Evolutionary conservation across 2,888 invertebrate genomes (phyloP).

Genomic region (Ophonus ardosiacus): DNA sequence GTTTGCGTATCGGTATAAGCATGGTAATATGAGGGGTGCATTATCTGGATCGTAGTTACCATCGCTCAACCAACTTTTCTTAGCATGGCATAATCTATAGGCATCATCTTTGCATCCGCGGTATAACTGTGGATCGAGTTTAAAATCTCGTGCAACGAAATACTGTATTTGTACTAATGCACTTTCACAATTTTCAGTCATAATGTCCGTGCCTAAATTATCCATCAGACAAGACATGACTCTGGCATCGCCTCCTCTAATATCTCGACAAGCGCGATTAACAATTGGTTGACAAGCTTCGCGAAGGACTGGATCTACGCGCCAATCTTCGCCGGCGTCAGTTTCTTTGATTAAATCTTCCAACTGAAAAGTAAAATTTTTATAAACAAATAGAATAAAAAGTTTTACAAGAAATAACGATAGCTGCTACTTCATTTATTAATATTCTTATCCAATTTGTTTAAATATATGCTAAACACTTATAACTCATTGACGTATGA

Average conservation of each 20-base stretch:
- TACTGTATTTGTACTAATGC: constrained; percentile 97
- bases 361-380: constrained; percentile 76
- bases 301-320: constrained; percentile 93
- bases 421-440: too few species aligned
- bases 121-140: constrained; percentile 92
- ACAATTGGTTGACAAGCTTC: constrained; percentile 93
- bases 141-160: constrained; percentile 96
- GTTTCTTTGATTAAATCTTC: constrained; percentile 90
- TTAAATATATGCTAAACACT: too few species aligned
- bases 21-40: constrained; percentile 92
- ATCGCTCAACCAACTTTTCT: constrained; percentile 84
- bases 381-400: too few species aligned
- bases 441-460: too few species aligned
- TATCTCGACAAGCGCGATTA: constrained; percentile 85
- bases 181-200: constrained; percentile 93
- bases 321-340: constrained; percentile 97
- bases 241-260: constrained; percentile 86
- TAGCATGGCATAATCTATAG: constrained; percentile 87
- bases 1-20: constrained; percentile 88
- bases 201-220: constrained; percentile 86
- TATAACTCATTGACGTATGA: too few species aligned
- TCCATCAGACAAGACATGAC: constrained; percentile 97
- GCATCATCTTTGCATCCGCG: constrained; percentile 94
- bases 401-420: too few species aligned
- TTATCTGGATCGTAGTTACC: constrained; percentile 85